These are phyloP conservation scores for Synergus itoensis DNA, from an alignment of 2,888 invertebrate genomes.

Conservation along the genomic window DNA sequence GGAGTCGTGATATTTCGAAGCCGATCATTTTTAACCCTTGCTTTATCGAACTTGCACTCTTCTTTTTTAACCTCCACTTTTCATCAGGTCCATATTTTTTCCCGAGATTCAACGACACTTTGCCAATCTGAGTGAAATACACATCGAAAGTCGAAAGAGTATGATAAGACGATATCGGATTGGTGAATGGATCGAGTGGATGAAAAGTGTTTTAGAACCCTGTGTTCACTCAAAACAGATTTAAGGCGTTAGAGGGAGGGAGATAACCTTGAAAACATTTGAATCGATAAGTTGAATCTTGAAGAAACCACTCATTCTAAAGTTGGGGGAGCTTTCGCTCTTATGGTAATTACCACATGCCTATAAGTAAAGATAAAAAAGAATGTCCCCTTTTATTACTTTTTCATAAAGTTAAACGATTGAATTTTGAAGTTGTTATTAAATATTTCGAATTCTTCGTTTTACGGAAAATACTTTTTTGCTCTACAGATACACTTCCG, in stretches of 20 bases:
- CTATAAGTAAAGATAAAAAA: too few relatives aligned
- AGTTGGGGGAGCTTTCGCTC: neutral
- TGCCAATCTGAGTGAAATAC: neutral
- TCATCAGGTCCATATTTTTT: slow-evolving; percentile 11
- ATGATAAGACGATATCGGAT: slow-evolving; percentile 22
- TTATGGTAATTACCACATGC: neutral
- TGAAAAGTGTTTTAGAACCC: slow-evolving; percentile 7
- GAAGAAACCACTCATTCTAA: neutral
- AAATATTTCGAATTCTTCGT: too few relatives aligned
- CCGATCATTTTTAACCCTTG: slow-evolving; percentile 16
- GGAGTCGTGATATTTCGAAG: slow-evolving; percentile 22
- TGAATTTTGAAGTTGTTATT: too few relatives aligned
- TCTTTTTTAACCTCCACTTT: slow-evolving; percentile 5
- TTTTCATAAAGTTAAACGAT: too few relatives aligned
- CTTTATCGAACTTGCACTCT: slow-evolving; percentile 5
- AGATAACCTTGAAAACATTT: neutral
- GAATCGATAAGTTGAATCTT: neutral
- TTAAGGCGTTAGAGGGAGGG: neutral
- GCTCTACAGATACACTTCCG: too few relatives aligned
- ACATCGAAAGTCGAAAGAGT: slow-evolving; percentile 4
- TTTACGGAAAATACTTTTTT: too few relatives aligned
- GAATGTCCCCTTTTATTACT: neutral
- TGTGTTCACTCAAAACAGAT: neutral
- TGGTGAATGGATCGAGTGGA: slow-evolving; percentile 22
- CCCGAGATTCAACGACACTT: neutral